phyloP scores from a whole-genome alignment of 2,888 invertebrate species.

The Trachelus troglodyta region DNA sequence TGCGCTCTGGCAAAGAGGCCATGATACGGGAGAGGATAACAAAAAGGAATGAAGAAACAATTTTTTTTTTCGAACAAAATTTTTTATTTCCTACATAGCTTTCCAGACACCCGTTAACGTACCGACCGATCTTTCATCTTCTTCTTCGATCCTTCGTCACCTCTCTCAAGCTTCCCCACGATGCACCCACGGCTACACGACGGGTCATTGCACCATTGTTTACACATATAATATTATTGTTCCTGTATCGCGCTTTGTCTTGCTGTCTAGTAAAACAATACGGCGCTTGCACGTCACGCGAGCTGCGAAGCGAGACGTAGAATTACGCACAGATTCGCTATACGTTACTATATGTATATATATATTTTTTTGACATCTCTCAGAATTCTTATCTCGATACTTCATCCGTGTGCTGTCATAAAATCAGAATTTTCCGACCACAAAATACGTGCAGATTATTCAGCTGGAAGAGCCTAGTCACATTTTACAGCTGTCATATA shows the following conservation, averaged over 20 bases:
- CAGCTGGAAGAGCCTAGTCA: too few species aligned
- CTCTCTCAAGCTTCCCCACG: neutral
- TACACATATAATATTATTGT: constrained; percentile 40
- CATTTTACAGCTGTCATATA: neutral
- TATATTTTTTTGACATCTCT: neutral
- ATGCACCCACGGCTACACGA: neutral
- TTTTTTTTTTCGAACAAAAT: too few species aligned
- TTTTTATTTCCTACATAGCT: neutral
- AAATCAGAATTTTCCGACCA: neutral
- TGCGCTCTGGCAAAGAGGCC: neutral
- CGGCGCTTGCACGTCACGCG: constrained; percentile 25
- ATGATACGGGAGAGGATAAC: too few species aligned
- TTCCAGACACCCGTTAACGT: neutral
- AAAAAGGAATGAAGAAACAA: too few species aligned
- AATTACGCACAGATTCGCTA: constrained; percentile 10
- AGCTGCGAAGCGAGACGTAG: neutral
- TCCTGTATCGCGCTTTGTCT: constrained; percentile 34
- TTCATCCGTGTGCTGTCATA: neutral
- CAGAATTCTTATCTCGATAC: neutral
- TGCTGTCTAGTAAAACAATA: constrained; percentile 35
- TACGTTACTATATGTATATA: neutral
- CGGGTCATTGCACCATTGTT: constrained; percentile 44
- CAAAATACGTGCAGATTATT: neutral
- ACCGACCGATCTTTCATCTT: neutral
- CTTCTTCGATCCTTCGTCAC: neutral